Evolutionary conservation across 2,888 invertebrate species (phyloP).

Genomic region (Drosophila mimica): DNA sequence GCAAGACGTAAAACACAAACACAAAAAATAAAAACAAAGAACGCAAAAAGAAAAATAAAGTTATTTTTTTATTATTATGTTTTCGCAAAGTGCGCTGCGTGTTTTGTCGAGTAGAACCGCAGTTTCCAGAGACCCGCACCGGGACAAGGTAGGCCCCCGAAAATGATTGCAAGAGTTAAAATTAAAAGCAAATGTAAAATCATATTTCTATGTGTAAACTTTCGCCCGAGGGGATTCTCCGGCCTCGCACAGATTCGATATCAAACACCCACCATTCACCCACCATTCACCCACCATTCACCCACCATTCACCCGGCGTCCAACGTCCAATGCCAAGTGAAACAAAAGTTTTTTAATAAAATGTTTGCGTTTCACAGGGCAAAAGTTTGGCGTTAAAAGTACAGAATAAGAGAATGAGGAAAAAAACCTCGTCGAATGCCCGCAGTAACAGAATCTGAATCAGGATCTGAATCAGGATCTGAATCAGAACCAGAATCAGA

Average conservation of each 20-base stretch:
- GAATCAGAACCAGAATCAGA: conserved; percentile 50
- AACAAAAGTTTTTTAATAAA: conserved; percentile 81
- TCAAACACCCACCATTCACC: conserved; percentile 7
- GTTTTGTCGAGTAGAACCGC: conserved; percentile 47
- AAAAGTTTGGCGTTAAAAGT: conserved; percentile 59
- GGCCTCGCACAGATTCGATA: conserved; percentile 45
- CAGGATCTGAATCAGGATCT: conserved; percentile 50
- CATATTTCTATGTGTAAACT: conserved; percentile 81
- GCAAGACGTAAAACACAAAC: neutral
- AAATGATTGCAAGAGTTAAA: conserved; percentile 80
- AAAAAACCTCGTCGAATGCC: conserved; percentile 37
- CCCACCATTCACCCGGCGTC: neutral
- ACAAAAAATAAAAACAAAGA: conserved; percentile 1
- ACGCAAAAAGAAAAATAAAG: conserved; percentile 54
- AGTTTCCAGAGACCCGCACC: conserved; percentile 8
- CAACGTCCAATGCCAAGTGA: conserved; percentile 48
- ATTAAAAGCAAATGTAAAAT: conserved; percentile 81
- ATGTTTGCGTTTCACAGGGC: conserved; percentile 75
- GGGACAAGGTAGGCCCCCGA: conserved; percentile 55
- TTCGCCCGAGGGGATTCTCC: conserved; percentile 48
- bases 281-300: neutral
- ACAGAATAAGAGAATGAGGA: conserved; percentile 20
- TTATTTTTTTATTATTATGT: conserved; percentile 77
- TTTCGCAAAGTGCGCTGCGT: conserved; percentile 53
- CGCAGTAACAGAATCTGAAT: conserved; percentile 52